phyloP scores from a whole-genome alignment of 2,797 vertebrate genomes.

The Phaenicophaeus curvirostris region DNA sequence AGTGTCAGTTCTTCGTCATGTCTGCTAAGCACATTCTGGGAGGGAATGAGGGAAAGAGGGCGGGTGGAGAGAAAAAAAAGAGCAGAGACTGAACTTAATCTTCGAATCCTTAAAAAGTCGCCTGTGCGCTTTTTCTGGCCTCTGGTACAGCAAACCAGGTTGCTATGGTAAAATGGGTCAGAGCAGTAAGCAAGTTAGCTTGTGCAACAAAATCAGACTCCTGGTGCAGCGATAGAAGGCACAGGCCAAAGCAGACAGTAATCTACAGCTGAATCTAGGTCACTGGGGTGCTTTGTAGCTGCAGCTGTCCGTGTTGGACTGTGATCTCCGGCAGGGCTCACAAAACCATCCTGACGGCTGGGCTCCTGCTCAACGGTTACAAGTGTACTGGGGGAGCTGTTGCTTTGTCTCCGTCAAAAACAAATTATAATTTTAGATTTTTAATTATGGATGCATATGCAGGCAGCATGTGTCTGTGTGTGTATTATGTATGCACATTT shows the following conservation, averaged over 20 bases:
- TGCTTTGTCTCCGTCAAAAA: conserved; percentile 57
- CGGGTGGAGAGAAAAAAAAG: not conserved
- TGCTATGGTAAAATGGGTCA: conserved; percentile 91
- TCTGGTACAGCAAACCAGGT: conserved; percentile 72
- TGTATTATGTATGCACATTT: conserved; percentile 40
- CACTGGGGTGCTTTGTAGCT: conserved; percentile 83
- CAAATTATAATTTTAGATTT: conserved; percentile 63
- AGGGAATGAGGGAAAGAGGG: too few species aligned
- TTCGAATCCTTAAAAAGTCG: conserved; percentile 73
- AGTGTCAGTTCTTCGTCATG: not conserved
- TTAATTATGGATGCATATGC: conserved; percentile 44
- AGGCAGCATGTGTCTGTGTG: conserved; percentile 46
- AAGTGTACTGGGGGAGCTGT: not conserved
- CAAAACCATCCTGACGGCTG: conserved; percentile 58
- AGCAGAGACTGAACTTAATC: conserved; percentile 68
- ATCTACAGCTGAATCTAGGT: conserved; percentile 88
- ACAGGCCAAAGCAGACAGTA: conserved; percentile 75
- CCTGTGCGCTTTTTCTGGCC: conserved; percentile 48
- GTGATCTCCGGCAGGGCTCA: conserved; percentile 60
- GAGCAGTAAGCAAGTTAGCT: conserved; percentile 79
- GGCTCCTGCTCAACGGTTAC: conserved; percentile 38
- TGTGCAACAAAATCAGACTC: conserved; percentile 77
- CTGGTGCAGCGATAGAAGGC: conserved; percentile 64
- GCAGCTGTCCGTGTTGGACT: conserved; percentile 77
- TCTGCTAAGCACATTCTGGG: conserved; percentile 45